A percentile compares a stretch with the other conserved stretches of the same genome.
These are phyloP conservation scores for Clitarchus hookeri DNA, from an alignment of 2,888 invertebrate genomes.

Conservation along the genomic window DNA sequence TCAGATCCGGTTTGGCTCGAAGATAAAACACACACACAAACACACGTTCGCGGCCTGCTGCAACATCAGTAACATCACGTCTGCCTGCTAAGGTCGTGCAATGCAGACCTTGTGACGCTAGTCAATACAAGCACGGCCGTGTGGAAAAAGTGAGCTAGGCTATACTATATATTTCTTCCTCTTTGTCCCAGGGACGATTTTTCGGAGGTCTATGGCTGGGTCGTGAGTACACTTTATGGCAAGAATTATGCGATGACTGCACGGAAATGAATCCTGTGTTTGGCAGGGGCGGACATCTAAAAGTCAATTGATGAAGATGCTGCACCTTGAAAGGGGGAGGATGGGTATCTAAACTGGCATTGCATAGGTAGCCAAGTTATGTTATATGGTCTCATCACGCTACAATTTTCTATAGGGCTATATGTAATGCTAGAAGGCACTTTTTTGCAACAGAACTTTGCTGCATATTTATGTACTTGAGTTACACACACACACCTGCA, in stretches of 20 bases:
- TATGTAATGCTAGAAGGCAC: too few species aligned
- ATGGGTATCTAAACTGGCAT: too few species aligned
- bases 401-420: too few species aligned
- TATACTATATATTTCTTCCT: too few species aligned
- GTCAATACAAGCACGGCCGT: not conserved
- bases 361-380: too few species aligned
- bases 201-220: too few species aligned
- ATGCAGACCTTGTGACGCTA: not conserved
- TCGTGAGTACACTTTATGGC: not conserved
- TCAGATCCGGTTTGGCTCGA: not conserved
- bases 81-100: not conserved
- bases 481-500: too few species aligned
- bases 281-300: not conserved
- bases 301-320: too few species aligned
- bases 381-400: too few species aligned
- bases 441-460: too few species aligned
- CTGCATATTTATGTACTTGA: too few species aligned
- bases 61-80: not conserved
- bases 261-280: not conserved
- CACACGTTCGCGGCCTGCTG: not conserved
- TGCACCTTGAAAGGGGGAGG: too few species aligned
- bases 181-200: not conserved
- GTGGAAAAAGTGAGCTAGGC: not conserved
- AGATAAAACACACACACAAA: not conserved
- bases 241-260: not conserved